These are phyloP conservation scores for Pangasius sanitwongsei DNA, from an alignment of 2,797 vertebrate genomes.

Conservation along the genomic window DNA sequence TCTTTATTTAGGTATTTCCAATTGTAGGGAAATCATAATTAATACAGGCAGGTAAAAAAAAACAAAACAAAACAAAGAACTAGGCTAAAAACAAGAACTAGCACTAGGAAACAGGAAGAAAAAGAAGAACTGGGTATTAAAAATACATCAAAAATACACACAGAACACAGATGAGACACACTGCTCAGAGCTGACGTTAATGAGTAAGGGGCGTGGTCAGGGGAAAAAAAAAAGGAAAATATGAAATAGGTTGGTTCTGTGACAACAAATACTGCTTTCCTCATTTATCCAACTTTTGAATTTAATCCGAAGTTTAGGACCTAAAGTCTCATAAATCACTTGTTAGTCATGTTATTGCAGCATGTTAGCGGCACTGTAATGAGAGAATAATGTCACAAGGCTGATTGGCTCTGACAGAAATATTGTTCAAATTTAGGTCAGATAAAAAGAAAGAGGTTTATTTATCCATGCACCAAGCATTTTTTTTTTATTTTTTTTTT, in stretches of 20 bases:
- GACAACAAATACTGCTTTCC: constrained; percentile 20
- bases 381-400: constrained; percentile 29
- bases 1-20: neutral
- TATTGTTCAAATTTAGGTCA: constrained; percentile 35
- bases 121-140: neutral
- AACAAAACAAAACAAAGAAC: neutral
- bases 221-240: no score
- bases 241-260: neutral
- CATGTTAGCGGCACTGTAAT: constrained; percentile 29
- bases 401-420: constrained; percentile 23
- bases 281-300: constrained; percentile 24
- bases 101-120: neutral
- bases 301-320: constrained; percentile 9
- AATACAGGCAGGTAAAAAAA: neutral
- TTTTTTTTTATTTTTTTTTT: neutral
- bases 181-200: neutral
- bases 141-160: neutral
- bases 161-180: neutral
- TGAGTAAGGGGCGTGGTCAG: neutral
- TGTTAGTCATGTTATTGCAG: constrained; percentile 29
- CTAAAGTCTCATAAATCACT: constrained; percentile 33
- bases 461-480: constrained; percentile 11
- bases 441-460: constrained; percentile 34
- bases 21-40: neutral
- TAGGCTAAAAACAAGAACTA: neutral